A percentile compares a stretch with the other conserved stretches of the same genome.
These are phyloP conservation scores for Corapipo altera DNA, from an alignment of 2,113 vertebrate species.

Conservation along the genomic window DNA sequence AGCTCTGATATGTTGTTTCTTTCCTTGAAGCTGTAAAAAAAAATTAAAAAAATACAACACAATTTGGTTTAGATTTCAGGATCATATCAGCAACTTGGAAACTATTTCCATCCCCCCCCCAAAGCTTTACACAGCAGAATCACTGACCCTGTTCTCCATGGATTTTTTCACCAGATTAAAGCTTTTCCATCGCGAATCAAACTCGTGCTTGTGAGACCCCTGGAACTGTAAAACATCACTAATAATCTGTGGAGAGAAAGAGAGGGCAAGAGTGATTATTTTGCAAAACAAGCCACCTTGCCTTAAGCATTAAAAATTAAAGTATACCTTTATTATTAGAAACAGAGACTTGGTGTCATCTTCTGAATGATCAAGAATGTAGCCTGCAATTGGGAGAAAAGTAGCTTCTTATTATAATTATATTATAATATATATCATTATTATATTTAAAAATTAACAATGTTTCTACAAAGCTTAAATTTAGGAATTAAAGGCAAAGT, in stretches of 20 bases:
- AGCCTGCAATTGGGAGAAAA: constrained; percentile 69
- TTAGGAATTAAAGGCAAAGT: not conserved
- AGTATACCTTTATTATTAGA: constrained; percentile 92
- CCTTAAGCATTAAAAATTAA: not conserved
- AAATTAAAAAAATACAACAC: not conserved
- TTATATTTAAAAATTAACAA: too few species aligned
- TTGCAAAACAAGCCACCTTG: not conserved
- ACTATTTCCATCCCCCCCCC: not conserved
- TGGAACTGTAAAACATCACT: constrained; percentile 93
- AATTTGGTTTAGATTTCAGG: not conserved
- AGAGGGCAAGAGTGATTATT: not conserved
- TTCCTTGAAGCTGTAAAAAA: constrained; percentile 88
- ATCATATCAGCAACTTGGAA: not conserved
- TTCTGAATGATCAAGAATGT: constrained; percentile 93
- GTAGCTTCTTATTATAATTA: too few species aligned
- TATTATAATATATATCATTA: too few species aligned
- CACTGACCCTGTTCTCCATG: constrained; percentile 96
- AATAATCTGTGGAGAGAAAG: constrained; percentile 82
- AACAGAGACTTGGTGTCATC: constrained; percentile 98
- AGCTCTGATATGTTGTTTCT: constrained; percentile 95
- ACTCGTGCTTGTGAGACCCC: constrained; percentile 96
- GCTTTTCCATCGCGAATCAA: constrained; percentile 97
- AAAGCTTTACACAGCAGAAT: constrained; percentile 14
- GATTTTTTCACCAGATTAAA: constrained; percentile 98
- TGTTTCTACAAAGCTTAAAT: not conserved